phyloP scores from a whole-genome alignment of 1,140 invertebrate genomes.

The Odontomachus brunneus region DNA sequence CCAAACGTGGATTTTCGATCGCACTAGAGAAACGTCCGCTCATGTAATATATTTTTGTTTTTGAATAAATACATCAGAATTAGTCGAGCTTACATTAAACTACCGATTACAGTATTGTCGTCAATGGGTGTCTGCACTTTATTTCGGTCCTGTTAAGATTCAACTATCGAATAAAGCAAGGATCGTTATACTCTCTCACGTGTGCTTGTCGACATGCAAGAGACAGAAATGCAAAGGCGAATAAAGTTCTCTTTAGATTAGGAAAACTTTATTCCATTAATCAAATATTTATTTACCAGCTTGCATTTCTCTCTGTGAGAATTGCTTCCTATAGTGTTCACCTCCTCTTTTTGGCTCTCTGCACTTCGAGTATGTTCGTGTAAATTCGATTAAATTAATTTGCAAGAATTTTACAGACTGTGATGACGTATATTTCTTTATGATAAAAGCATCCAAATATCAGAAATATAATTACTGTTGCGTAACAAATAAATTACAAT shows the following conservation, averaged over 20 bases:
- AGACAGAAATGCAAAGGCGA: background rate
- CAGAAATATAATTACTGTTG: no score
- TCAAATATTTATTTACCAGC: conserved; percentile 1
- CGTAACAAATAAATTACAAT: no score
- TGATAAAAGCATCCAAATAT: no score
- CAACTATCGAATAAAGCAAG: background rate
- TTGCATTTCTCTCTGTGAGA: background rate
- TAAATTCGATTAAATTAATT: background rate
- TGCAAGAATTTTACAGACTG: no score
- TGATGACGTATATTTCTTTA: background rate
- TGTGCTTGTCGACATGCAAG: background rate
- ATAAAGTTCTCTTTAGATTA: no score
- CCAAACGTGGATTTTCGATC: no score
- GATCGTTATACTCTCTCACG: background rate
- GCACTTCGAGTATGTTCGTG: background rate
- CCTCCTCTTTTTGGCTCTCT: background rate
- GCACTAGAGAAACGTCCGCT: background rate
- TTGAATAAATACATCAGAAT: background rate
- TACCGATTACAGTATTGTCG: background rate
- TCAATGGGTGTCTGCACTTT: no score
- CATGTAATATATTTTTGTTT: conserved; percentile 25
- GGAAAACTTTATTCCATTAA: conserved; percentile 4
- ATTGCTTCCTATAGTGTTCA: background rate
- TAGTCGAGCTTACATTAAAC: conserved; percentile 10
- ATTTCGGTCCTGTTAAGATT: background rate